Base-by-base conservation (phyloP, 2,113 vertebrate species). In the Petromus typicus region DNA sequence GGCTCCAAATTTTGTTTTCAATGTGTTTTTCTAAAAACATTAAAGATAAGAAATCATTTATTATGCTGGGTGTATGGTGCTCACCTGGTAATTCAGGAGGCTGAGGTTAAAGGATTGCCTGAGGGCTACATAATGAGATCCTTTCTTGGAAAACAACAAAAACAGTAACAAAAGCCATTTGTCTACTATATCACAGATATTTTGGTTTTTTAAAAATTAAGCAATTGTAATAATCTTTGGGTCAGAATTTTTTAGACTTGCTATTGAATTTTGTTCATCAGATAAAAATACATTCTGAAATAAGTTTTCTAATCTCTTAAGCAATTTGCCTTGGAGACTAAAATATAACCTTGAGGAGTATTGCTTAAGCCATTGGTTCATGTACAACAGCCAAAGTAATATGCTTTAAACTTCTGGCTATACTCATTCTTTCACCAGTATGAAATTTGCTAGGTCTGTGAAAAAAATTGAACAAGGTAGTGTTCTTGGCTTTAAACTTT, bases 231-330 rank as follows among this genome's bases (percentile, higher is more conserved):
- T n/a, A 86, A 79, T 93, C 56, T 88, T 92, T 83, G 82, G 59
- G 73, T 63, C 37, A 86, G 51, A 94, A 69, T 86, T 81, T 94
- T 90, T 90, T 76, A 69, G 69, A 79, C 30, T 82, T 57, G 22
- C 75, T 95, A 48, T 43, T 43, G 78, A 82, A 11, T n/a, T 86
- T 92, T 96, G 27, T 93, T 93, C 63, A 89, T 73, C 63, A 86
- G 54, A 40, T 80, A 37, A 94, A 57, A 66, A 20, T 90, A 27
- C 11, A 14, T 92, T 86, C 27, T 88, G 63, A 81, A 78, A 23
- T 76, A 48, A 34, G 30, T 90, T 57, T 3, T 86, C 89, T 95
- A 30, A 48, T 82, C 13, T 87, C 3, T 71, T 91, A 48, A 61
- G 30, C 69, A 73, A 2, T 89, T 37, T 71, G 81, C 10, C 16